Base-by-base conservation (phyloP, 92 coral and sea anemone genomes). In the Galaxea fascicularis region DNA sequence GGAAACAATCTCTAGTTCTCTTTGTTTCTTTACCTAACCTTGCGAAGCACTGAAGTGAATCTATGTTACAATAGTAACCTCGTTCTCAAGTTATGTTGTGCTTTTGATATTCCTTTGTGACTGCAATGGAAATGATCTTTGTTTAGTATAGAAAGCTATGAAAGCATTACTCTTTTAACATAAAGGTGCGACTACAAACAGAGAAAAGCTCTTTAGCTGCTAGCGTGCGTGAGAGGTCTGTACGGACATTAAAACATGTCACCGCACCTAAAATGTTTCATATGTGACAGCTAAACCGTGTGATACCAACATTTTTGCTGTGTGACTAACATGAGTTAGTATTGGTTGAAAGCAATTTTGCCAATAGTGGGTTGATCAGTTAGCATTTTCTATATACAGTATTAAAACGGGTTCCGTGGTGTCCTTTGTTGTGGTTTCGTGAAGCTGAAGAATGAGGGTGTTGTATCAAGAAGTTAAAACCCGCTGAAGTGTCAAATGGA, bases 401-500 rank as follows among this genome's bases (percentile, higher is more conserved):
- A n/a, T 63, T 27, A 66, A 52, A 49, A 51, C 65, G 65, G 49
- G 18, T 10, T 49, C 60, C 2, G 65, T n/a, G 29, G 4, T 0
- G 28, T 30, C 65, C 16, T 4, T 51, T 49, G 64, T 70, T 82
- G 86, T 22, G 78, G 70, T 82, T 82, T 82, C 56, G 39, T 73
- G 51, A 26, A 18, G 65, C 53, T 30, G 60, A 82, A 82, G 71
- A 71, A 82, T 57, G 56, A 70, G 69, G 71, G 86, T 79, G 84
- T 79, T 46, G 86, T 39, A 45, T 54, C 25, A 10, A 30, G 77
- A 71, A 56, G 70, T 71, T 16, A 82, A 67, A 79, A 82, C 86
- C 77, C 71, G 70, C 59, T 71, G 77, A 82, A 82, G 86, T 82
- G 86, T 82, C 86, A 82, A 82, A 15, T 4, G 60, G 78, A 82